phyloP scores from a whole-genome alignment of 2,113 vertebrate genomes.

The Machaerirhynchus nigripectus region DNA sequence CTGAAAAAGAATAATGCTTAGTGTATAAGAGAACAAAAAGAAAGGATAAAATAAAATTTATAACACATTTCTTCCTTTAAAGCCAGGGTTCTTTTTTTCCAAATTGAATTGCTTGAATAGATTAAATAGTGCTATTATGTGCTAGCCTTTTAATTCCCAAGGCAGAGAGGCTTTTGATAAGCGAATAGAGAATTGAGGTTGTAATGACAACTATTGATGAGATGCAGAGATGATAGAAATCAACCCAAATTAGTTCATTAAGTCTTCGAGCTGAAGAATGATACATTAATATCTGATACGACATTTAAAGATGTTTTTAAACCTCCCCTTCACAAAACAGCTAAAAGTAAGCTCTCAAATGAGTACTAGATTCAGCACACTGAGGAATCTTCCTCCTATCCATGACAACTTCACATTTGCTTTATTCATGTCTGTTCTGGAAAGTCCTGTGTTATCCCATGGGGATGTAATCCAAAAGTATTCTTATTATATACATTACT shows the following conservation, averaged over 20 bases:
- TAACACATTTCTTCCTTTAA: background rate
- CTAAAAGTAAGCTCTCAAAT: background rate
- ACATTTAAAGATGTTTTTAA: background rate
- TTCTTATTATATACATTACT: background rate
- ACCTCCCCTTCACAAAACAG: background rate
- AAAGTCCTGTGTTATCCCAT: background rate
- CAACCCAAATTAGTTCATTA: constrained; percentile 2
- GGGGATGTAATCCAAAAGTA: background rate
- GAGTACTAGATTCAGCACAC: background rate
- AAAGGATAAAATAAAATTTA: background rate
- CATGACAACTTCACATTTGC: background rate
- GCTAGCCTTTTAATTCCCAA: background rate
- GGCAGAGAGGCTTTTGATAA: constrained; percentile 10
- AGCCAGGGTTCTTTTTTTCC: constrained; percentile 15
- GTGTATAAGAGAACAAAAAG: background rate
- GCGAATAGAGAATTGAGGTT: background rate
- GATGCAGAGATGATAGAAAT: constrained; percentile 12
- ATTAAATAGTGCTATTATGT: constrained; percentile 3
- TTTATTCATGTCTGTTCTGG: background rate
- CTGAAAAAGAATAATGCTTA: background rate
- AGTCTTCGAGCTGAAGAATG: background rate
- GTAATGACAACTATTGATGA: background rate
- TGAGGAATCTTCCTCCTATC: background rate
- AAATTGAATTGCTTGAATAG: constrained; percentile 34
- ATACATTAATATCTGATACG: background rate